These are phyloP conservation scores for Conistra vaccinii DNA, from an alignment of 2,888 invertebrate species.

Conservation along the genomic window DNA sequence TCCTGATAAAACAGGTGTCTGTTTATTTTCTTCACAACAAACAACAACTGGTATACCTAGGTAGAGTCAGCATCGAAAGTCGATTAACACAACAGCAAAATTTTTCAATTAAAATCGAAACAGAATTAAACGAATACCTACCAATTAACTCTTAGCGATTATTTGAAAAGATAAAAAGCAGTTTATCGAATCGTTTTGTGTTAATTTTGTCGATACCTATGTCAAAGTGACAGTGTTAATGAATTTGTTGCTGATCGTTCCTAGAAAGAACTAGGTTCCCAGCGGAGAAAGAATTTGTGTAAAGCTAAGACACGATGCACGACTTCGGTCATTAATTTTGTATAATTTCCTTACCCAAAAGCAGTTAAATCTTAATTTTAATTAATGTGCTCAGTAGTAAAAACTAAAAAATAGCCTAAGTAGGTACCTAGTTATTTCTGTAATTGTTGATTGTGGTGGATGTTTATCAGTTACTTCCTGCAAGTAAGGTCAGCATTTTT, in stretches of 20 bases:
- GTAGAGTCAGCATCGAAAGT: no score
- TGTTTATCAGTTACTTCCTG: constrained; percentile 36
- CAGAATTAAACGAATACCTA: no score
- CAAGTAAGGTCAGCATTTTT: constrained; percentile 31
- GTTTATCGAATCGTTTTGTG: no score
- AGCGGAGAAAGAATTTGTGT: background rate
- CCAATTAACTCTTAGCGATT: no score
- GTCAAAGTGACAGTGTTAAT: no score
- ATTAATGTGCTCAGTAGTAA: constrained; percentile 2
- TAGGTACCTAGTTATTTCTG: background rate
- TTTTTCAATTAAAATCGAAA: no score
- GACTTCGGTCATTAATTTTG: constrained; percentile 35
- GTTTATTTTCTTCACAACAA: background rate
- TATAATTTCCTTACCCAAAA: constrained; percentile 28
- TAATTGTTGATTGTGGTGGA: constrained; percentile 26
- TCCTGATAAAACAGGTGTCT: constrained; percentile 19
- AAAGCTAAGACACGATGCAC: constrained; percentile 3
- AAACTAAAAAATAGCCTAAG: constrained; percentile 5
- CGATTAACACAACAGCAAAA: no score
- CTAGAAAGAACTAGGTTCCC: background rate
- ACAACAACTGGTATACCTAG: no score
- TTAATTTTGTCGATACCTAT: no score
- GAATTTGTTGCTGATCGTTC: no score
- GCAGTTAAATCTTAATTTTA: background rate
- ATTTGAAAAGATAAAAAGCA: no score